Conservation (phyloP, 2,113 vertebrate species). For the Nycticryphes semicollaris region DNA sequence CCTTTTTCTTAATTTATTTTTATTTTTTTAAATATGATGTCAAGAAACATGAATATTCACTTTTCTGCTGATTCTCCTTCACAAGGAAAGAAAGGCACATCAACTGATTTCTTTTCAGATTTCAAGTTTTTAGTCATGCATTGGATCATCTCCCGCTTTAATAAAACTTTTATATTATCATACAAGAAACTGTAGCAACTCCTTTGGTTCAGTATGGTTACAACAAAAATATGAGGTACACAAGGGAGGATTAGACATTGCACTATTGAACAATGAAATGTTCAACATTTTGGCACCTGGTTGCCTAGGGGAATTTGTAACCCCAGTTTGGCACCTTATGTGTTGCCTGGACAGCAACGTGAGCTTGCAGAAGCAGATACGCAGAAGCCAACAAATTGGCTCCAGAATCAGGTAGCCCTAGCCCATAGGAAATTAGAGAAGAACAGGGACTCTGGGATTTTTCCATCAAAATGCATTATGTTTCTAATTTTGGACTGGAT, state of each 20-base stretch:
- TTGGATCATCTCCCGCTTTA: not conserved
- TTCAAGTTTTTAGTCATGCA: not conserved
- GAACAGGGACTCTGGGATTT: not conserved
- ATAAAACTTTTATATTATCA: not conserved
- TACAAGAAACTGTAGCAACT: not conserved
- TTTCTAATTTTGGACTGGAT: not conserved
- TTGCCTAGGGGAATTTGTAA: not conserved
- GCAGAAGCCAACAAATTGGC: not conserved
- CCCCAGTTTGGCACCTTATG: not conserved
- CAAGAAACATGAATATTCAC: slow-evolving; percentile 26
- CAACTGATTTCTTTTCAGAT: slow-evolving; percentile 2
- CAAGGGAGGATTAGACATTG: not conserved
- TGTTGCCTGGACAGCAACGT: not conserved
- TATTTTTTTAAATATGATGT: slow-evolving; percentile 14
- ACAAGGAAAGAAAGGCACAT: not conserved
- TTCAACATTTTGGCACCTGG: not conserved
- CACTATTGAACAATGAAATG: not conserved
- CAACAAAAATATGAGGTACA: not conserved
- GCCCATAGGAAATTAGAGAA: not conserved
- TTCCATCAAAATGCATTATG: not conserved
- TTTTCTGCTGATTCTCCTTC: not conserved
- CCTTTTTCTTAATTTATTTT: not conserved
- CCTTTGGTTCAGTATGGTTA: not conserved
- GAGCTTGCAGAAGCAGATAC: not conserved
- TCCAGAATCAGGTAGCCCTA: not conserved